phyloP scores from a whole-genome alignment of 2,113 vertebrate species.

The Lynx canadensis region DNA sequence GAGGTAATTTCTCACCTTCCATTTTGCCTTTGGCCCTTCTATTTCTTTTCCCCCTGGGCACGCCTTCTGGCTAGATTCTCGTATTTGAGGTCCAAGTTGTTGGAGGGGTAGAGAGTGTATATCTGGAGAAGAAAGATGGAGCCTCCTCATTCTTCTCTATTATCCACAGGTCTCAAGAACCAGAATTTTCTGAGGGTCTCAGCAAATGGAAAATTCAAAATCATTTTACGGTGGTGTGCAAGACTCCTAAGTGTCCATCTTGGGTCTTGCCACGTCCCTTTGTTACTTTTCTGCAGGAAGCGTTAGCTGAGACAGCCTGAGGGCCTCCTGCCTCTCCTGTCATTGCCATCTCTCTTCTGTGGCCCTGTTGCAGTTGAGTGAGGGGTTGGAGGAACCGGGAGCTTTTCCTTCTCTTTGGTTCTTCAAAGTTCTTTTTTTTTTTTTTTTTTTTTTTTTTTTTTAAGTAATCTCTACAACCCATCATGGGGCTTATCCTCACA shows the following conservation, averaged over 20 bases:
- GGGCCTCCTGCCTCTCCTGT: neutral
- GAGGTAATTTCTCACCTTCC: neutral
- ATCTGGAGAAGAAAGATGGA: neutral
- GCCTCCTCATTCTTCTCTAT: neutral
- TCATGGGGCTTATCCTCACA: neutral
- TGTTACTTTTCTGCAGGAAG: neutral
- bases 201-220: neutral
- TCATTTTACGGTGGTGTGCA: neutral
- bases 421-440: neutral
- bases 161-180: neutral
- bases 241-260: neutral
- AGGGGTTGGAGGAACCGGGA: neutral
- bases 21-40: neutral
- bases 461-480: neutral
- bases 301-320: neutral
- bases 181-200: neutral
- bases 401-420: neutral
- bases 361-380: neutral
- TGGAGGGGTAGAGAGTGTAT: neutral
- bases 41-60: neutral
- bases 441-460: neutral
- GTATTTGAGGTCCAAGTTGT: neutral
- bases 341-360: neutral
- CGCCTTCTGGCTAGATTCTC: neutral
- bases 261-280: neutral